Base-by-base conservation (phyloP, 1,140 invertebrate genomes). In the Scylla paramamosain region DNA sequence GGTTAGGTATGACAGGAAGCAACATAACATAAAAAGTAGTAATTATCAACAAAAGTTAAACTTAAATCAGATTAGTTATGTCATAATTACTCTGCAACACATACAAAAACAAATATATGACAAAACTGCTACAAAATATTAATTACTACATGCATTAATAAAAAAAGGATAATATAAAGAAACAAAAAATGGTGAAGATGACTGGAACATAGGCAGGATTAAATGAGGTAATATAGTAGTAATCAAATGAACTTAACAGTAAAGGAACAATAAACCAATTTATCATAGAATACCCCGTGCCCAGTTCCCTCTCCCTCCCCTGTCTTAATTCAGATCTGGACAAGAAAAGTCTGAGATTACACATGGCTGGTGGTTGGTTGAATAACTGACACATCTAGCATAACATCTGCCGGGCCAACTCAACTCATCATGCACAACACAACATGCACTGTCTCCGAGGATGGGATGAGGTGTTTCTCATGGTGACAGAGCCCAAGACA, bases 21-120 rank as follows among this genome's bases (percentile, higher is more conserved):
- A 59, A 91, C 90, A 67, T 25, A 67, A 48, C n/a, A 91, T 0
- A 77, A 91, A 31, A 91, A n/a, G 59, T 87, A 32, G 45, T 46
- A 46, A 12, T 83, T n/a, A 87, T 25, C 10, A 59, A 59, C 12
- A 59, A 59, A 59, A 20, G 25, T n/a, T 1, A 77, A 77, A 77
- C 20, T n/a, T 1, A n/a, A 77, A 77, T 77, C 4, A 77, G 20
- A 77, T 59, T 3, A 59, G 20, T 59, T 16, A 59, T 59, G 0
- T 0, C 12, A 77, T 77, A 8, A 77, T 77, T 77, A 20, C n/a
- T 77, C 67, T 77, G 67, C 20, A 77, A 77, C 67, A 77, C 25
- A 77, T 6, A 39, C 39, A 77, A 77, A 3, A 77, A 77, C 52
- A 59, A 59, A 59, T 39, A 39, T 39, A 2, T 39, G 6, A 39